Conservation (phyloP, 2,888 invertebrate genomes). For the Hirtodrosophila trivittata region DNA sequence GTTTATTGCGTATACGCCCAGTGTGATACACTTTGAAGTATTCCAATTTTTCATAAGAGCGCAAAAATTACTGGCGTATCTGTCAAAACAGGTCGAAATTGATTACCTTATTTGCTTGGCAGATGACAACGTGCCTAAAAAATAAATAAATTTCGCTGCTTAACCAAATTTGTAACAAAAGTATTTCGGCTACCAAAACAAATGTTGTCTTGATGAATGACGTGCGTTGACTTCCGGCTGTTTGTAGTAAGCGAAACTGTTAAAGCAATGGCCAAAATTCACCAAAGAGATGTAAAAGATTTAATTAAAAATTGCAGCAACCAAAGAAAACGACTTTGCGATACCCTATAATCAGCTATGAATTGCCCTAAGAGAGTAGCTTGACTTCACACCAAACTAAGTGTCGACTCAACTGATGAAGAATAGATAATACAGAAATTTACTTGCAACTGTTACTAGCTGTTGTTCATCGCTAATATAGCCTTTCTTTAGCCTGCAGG, state of each 20-base stretch:
- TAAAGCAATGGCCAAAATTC: conserved; percentile 1
- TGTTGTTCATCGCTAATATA: no score
- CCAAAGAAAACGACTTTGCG: not conserved
- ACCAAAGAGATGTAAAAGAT: conserved; percentile 18
- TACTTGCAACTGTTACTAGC: no score
- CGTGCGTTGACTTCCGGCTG: conserved; percentile 59
- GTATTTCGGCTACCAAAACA: conserved; percentile 51
- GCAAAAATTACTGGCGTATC: conserved; percentile 33
- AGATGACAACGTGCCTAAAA: conserved; percentile 39
- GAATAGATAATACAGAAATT: no score
- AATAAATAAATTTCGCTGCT: conserved; percentile 59
- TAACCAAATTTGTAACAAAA: conserved; percentile 66
- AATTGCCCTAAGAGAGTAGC: no score
- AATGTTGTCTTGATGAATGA: conserved; percentile 50
- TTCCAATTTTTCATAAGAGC: conserved; percentile 22
- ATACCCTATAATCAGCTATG: no score
- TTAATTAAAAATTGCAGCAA: conserved; percentile 17
- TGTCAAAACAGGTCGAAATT: conserved; percentile 39
- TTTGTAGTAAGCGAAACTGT: not conserved
- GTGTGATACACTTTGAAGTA: conserved; percentile 1
- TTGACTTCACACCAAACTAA: no score
- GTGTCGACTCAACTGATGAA: no score
- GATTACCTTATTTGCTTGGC: conserved; percentile 32
- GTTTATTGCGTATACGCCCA: conserved; percentile 9
- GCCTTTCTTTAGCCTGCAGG: no score